Evolutionary conservation across 2,797 vertebrate species (phyloP).

Genomic region (Rhodeus uyekii): DNA sequence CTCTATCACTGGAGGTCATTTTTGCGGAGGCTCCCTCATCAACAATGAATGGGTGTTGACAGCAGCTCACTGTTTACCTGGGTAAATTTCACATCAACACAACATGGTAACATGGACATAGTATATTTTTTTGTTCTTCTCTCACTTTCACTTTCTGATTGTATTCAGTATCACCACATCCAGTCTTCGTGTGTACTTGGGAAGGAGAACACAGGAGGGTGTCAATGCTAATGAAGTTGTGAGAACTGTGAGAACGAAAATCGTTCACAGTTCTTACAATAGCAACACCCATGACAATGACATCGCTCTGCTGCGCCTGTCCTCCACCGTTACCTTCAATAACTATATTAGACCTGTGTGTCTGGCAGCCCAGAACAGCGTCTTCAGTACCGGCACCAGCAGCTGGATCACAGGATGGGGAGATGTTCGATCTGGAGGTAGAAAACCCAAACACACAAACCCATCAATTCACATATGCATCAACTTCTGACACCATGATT

Average conservation of each 20-base stretch:
- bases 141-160: not conserved
- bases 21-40: constrained; percentile 55
- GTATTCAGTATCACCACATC: not conserved
- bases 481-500: not conserved
- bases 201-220: constrained; percentile 21
- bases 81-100: no score
- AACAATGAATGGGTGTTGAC: constrained; percentile 47
- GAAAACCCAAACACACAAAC: not conserved
- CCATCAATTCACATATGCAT: not conserved
- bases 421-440: constrained; percentile 25
- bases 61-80: constrained; percentile 45
- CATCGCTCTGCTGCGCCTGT: constrained; percentile 58
- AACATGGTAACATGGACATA: not conserved
- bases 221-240: constrained; percentile 9
- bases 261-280: constrained; percentile 39
- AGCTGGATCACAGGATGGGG: constrained; percentile 62
- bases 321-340: constrained; percentile 47
- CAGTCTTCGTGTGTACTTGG: constrained; percentile 39
- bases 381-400: constrained; percentile 17
- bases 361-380: constrained; percentile 58
- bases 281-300: constrained; percentile 49
- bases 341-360: constrained; percentile 68
- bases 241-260: not conserved
- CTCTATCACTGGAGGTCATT: not conserved
- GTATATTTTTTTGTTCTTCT: not conserved